Conservation (phyloP, 2,888 invertebrate genomes). For the Harmothoe impar region DNA sequence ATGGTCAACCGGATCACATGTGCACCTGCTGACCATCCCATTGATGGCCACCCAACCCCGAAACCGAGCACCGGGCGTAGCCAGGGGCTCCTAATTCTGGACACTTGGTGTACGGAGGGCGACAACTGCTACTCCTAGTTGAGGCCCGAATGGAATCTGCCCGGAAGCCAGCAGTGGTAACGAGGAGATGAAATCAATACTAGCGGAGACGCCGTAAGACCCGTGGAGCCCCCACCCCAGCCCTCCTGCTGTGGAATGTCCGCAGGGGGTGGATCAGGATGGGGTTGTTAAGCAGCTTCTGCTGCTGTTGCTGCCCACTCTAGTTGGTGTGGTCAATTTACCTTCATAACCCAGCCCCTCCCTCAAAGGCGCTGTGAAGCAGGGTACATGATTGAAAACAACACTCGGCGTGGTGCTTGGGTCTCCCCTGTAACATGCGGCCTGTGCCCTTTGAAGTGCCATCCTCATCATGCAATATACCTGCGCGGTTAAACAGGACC, state of each 20-base stretch:
- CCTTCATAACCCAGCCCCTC: not conserved
- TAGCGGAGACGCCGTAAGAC: not conserved
- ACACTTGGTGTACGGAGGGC: not conserved
- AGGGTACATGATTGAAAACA: conserved; percentile 19
- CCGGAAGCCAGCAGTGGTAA: not conserved
- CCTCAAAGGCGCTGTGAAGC: not conserved
- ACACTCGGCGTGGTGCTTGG: not conserved
- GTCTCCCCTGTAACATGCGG: not conserved
- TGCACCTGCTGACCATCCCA: conserved; percentile 23
- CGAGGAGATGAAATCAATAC: conserved; percentile 30
- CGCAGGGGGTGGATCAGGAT: conserved; percentile 11
- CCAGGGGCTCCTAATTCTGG: not conserved
- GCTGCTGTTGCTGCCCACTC: not conserved
- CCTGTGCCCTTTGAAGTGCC: conserved; percentile 26
- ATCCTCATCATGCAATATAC: not conserved
- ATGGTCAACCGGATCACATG: conserved; percentile 14
- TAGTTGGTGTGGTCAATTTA: conserved; percentile 25
- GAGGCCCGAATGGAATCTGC: not conserved
- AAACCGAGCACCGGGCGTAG: not conserved
- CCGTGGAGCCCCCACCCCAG: not conserved
- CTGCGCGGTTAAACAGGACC: not conserved
- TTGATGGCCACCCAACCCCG: not conserved
- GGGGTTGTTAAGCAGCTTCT: not conserved
- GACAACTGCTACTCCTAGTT: not conserved
- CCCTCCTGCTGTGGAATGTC: not conserved